Evolutionary conservation across 2,113 vertebrate species (phyloP).

Genomic region (Puma concolor): DNA sequence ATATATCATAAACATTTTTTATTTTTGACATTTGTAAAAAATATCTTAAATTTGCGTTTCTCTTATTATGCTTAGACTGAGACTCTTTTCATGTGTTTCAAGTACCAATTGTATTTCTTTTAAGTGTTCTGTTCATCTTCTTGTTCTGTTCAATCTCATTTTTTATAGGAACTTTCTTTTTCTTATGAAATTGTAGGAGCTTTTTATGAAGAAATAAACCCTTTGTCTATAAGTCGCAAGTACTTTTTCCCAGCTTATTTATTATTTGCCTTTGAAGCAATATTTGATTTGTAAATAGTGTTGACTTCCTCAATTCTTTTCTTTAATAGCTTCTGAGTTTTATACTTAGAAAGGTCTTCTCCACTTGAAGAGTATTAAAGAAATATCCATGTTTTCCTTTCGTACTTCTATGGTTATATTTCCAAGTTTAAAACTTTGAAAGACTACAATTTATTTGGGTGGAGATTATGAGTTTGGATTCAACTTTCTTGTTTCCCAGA

Average conservation of each 20-base stretch:
- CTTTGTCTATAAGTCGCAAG: not conserved
- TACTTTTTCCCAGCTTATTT: not conserved
- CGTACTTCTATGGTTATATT: slow-evolving; percentile 25
- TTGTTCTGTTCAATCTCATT: not conserved
- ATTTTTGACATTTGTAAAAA: not conserved
- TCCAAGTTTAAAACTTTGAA: slow-evolving; percentile 21
- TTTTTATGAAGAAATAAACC: not conserved
- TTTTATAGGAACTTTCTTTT: slow-evolving; percentile 13
- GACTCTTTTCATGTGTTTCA: not conserved
- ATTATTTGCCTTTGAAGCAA: not conserved
- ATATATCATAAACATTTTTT: not conserved
- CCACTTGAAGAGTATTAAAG: not conserved
- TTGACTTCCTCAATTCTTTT: slow-evolving; percentile 16
- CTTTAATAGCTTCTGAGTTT: not conserved
- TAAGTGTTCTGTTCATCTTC: not conserved
- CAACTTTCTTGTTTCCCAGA: slow-evolving; percentile 19
- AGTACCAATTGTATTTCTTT: not conserved
- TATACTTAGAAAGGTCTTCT: not conserved
- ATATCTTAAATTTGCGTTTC: slow-evolving; percentile 27
- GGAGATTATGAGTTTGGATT: not conserved
- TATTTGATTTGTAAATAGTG: not conserved
- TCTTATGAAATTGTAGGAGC: not conserved
- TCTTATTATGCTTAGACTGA: slow-evolving; percentile 4
- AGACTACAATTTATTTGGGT: slow-evolving; percentile 1
- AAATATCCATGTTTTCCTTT: slow-evolving; percentile 7